A percentile compares a stretch with the other conserved stretches of the same genome.
These are phyloP conservation scores for Petromus typicus DNA, from an alignment of 2,113 vertebrate genomes.

Conservation along the genomic window DNA sequence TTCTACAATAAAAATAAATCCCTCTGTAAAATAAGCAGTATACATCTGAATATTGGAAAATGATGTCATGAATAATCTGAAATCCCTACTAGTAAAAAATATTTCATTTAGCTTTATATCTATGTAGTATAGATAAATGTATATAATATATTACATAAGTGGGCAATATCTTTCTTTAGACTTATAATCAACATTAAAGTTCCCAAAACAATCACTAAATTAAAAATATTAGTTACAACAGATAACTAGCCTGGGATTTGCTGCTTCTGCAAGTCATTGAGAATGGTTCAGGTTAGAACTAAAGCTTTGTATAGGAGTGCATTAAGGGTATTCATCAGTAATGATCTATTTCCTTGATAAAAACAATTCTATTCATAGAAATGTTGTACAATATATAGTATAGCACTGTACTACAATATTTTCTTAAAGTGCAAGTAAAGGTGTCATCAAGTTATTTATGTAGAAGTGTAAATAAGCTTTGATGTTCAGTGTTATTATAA, in stretches of 20 bases:
- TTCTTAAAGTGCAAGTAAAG: conserved; percentile 42
- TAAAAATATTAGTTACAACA: conserved; percentile 10
- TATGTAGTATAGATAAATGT: too few species aligned
- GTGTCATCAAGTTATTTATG: conserved; percentile 26
- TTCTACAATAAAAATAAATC: conserved; percentile 25
- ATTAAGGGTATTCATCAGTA: conserved; percentile 47
- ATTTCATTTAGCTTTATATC: conserved; percentile 18
- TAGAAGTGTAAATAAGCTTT: conserved; percentile 41
- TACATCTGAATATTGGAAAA: conserved; percentile 16
- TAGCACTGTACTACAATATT: conserved; percentile 20
- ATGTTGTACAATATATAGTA: background rate
- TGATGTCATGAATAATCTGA: conserved; percentile 30
- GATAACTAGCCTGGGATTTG: conserved; percentile 4
- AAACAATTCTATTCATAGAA: conserved; percentile 27
- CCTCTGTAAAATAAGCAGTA: conserved; percentile 27
- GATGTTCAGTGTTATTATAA: conserved; percentile 43
- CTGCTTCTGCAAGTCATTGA: conserved; percentile 46
- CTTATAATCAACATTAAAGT: conserved; percentile 12
- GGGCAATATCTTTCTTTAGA: conserved; percentile 15
- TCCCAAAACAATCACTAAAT: conserved; percentile 34
- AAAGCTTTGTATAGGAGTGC: conserved; percentile 17
- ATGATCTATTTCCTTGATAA: conserved; percentile 24
- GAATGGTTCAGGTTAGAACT: conserved; percentile 35
- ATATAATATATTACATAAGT: background rate
- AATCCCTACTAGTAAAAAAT: conserved; percentile 38